These are phyloP conservation scores for Myiozetetes cayanensis DNA, from an alignment of 2,113 vertebrate genomes.

Conservation along the genomic window DNA sequence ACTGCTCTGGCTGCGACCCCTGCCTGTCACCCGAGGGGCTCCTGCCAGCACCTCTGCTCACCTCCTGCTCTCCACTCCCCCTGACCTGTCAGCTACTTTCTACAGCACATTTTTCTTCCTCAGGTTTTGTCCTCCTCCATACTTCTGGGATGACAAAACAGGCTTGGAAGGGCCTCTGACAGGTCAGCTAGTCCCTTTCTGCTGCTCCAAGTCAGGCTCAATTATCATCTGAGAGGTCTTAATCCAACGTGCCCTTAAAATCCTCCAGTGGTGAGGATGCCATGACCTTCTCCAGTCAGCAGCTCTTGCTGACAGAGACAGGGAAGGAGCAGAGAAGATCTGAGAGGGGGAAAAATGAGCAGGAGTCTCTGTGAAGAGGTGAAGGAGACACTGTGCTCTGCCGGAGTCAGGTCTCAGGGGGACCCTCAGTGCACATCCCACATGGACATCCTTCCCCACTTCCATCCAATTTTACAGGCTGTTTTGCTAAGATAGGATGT, in stretches of 20 bases:
- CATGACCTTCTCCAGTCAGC: not conserved
- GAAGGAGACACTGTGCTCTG: not conserved
- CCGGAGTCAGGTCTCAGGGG: not conserved
- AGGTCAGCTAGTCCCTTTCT: constrained; percentile 4
- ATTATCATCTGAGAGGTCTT: not conserved
- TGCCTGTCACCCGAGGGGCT: not conserved
- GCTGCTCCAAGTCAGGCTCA: not conserved
- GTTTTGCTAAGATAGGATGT: not conserved
- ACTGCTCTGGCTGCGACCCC: not conserved
- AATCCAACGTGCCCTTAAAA: not conserved
- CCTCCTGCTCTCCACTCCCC: not conserved
- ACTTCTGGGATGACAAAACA: not conserved
- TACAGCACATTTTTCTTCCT: not conserved
- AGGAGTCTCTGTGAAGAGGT: not conserved
- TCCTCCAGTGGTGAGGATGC: not conserved
- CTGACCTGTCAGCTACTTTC: not conserved
- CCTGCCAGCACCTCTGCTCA: not conserved
- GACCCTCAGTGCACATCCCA: accelerated
- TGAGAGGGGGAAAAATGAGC: not conserved
- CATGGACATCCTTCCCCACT: not conserved
- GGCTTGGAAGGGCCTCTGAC: not conserved
- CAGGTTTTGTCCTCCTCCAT: not conserved
- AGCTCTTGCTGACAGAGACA: not conserved
- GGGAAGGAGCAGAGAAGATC: not conserved
- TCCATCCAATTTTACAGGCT: not conserved